Evolutionary conservation across 2,113 vertebrate species (phyloP), one percentile per base, ranked within the genome.

Genomic region (Phycodurus eques): DNA sequence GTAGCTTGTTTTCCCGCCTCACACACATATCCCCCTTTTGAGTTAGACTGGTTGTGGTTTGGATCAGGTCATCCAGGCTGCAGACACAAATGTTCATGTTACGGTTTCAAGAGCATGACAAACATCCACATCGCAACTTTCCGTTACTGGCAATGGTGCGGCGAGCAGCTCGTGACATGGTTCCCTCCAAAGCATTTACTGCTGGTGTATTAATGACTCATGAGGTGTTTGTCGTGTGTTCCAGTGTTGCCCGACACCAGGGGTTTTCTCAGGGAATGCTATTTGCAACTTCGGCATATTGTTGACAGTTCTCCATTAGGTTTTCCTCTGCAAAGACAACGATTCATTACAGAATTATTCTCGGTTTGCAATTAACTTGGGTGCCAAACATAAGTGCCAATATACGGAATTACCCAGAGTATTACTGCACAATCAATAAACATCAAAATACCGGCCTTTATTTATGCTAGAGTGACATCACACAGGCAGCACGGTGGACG

Each of bases 331-430:
- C 70, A 74, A 27, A 65, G 73, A 53, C 13, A 54, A 60, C 17
- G 68, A 77, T 86, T 83, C 63, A 85, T 82, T 76, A 78, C 65
- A 57, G 67, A 73, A 74, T 60, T 44, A 31, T 72, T 80, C 46
- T 69, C 33, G 71, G 84, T 83, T 85, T 83, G 77, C 77, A 88
- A 81, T 88, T 80, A 91, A 66, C 80, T 88, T 83, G 35, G 35
- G 35, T 39, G 35, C 53, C 73, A 74, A 51, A 39, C 35, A 39
- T 39, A 39, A 80, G 73, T 82, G 72, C 51, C 72, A 83, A 69
- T 76, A 73, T 87, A 89, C 89, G 3, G 1, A 39, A 39, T 92
- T 89, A 88, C 73, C 57, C 61, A 74, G 74, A 67, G 65, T 62
- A 89, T 92, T 76, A 68, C 67, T 62, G 65, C 68, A 68, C 78